A percentile compares a stretch with the other conserved stretches of the same genome.
phyloP scores from a whole-genome alignment of 2,113 vertebrate species.

The Saiga tatarica region DNA sequence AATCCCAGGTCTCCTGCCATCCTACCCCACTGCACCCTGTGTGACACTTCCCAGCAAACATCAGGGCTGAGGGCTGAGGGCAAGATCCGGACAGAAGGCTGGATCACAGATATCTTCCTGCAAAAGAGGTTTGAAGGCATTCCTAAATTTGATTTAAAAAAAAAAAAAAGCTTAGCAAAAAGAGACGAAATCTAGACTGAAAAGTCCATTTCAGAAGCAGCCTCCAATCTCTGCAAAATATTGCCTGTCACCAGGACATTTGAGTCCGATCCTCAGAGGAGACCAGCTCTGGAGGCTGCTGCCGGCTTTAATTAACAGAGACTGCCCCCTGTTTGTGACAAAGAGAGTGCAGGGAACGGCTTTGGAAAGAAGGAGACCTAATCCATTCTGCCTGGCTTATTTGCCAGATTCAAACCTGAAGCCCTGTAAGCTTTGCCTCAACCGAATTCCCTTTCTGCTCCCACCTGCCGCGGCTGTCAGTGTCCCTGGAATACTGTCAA shows the following conservation, averaged over 20 bases:
- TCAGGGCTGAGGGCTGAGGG: not conserved
- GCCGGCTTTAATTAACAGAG: conserved; percentile 71
- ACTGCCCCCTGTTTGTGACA: conserved; percentile 71
- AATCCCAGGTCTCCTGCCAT: not conserved
- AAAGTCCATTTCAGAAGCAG: conserved; percentile 14
- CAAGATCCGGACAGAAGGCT: not conserved
- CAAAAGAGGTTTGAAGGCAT: not conserved
- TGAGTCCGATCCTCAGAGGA: not conserved
- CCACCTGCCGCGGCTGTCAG: not conserved
- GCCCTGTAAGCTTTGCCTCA: not conserved
- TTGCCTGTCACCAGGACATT: not conserved
- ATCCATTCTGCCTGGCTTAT: not conserved
- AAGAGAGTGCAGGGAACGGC: conserved; percentile 31
- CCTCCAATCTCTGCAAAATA: not conserved
- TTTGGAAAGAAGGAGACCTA: not conserved
- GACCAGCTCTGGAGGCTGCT: not conserved
- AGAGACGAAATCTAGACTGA: not conserved
- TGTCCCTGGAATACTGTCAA: too few species aligned
- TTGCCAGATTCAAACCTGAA: not conserved
- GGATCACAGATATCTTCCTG: not conserved
- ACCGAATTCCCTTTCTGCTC: not conserved
- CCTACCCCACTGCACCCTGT: too few species aligned
- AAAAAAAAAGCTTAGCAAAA: not conserved
- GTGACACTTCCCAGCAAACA: not conserved
- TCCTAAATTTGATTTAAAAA: not conserved